Percentiles rank a stretch among this genome's conserved stretches.
phyloP scores from a whole-genome alignment of 37 sponge, comb jelly and placozoan genomes.

The Aplysina aerophoba region DNA sequence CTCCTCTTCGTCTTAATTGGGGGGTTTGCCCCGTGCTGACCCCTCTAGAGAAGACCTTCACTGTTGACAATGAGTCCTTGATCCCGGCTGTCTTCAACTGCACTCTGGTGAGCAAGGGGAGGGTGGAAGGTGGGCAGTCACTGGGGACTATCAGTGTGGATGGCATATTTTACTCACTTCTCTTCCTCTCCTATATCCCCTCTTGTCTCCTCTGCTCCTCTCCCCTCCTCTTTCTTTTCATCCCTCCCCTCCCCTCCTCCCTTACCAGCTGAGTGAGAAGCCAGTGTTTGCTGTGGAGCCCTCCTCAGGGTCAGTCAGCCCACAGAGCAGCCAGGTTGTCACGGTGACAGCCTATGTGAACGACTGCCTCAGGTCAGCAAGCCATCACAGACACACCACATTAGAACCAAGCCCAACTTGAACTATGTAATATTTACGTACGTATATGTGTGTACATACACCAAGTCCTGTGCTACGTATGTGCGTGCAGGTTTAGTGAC shows the following conservation, averaged over 20 bases:
- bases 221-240: too few species aligned
- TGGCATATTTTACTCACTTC: too few species aligned
- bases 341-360: constrained; percentile 83
- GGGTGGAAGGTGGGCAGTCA: neutral
- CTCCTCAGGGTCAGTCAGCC: constrained; percentile 62
- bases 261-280: constrained; percentile 59
- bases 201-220: too few species aligned
- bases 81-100: constrained; percentile 92
- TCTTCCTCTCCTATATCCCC: too few species aligned
- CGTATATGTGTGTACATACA: too few species aligned
- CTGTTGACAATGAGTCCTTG: constrained; percentile 81
- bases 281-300: constrained; percentile 83
- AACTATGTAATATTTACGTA: too few species aligned
- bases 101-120: constrained; percentile 58
- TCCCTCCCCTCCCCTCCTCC: neutral
- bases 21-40: constrained; percentile 80
- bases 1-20: constrained; percentile 70
- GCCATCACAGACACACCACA: too few species aligned
- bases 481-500: constrained; percentile 77
- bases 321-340: constrained; percentile 70
- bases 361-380: constrained; percentile 65
- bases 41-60: constrained; percentile 61
- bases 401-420: too few species aligned
- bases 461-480: neutral
- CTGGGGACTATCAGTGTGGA: too few species aligned